These are phyloP conservation scores for Lycodopsis pacificus DNA, from an alignment of 2,797 vertebrate genomes.

Conservation along the genomic window DNA sequence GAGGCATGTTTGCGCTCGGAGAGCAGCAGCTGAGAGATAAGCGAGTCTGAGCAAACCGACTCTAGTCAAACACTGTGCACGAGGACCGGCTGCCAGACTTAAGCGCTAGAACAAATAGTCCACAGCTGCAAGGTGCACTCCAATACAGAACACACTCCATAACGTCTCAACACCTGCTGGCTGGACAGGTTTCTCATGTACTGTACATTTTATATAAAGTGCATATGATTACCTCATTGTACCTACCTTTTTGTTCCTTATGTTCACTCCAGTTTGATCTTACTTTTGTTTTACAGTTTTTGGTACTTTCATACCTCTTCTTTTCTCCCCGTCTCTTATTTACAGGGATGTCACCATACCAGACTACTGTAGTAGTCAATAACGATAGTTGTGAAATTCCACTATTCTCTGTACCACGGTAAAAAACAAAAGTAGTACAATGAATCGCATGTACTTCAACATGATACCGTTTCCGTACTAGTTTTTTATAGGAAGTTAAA, in stretches of 20 bases:
- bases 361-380: too few species aligned
- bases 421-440: too few species aligned
- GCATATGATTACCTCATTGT: neutral
- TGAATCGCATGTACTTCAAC: too few species aligned
- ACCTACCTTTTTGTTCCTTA: neutral
- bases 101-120: constrained; percentile 59
- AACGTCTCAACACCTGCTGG: constrained; percentile 27
- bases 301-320: too few species aligned
- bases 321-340: too few species aligned
- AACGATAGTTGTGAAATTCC: too few species aligned
- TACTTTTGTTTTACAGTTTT: too few species aligned
- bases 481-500: too few species aligned
- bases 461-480: too few species aligned
- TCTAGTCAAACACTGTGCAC: constrained; percentile 38
- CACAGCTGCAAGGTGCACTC: constrained; percentile 53
- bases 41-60: constrained; percentile 53
- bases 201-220: neutral
- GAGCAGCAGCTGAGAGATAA: constrained; percentile 58
- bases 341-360: too few species aligned
- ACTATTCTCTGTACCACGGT: too few species aligned
- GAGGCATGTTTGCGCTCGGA: constrained; percentile 42
- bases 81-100: constrained; percentile 54
- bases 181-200: neutral
- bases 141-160: constrained; percentile 7
- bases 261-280: too few species aligned